A percentile compares a stretch with the other conserved stretches of the same genome.
Evolutionary conservation across 2,888 invertebrate species (phyloP).

Genomic region (Onchidella celtica): DNA sequence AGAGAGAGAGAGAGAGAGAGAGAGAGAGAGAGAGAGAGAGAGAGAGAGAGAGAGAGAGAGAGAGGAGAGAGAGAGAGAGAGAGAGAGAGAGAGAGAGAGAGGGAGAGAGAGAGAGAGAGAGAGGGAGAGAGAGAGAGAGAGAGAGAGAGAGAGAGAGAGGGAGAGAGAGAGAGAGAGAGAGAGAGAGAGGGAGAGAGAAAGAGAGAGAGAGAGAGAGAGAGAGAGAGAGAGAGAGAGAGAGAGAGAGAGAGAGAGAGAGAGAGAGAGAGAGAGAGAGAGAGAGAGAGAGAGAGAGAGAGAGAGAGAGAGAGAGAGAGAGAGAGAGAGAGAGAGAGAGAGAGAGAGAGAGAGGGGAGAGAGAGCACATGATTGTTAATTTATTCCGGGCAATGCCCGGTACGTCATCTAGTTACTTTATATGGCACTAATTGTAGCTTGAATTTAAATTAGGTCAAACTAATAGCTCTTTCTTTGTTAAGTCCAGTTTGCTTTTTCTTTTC

Average conservation of each 20-base stretch:
- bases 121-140: not conserved
- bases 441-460: no score
- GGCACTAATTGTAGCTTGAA: no score
- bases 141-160: not conserved
- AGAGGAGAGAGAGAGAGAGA: not conserved
- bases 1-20: not conserved
- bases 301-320: no score
- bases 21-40: not conserved
- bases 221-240: not conserved
- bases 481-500: no score
- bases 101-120: not conserved
- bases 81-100: slow-evolving; percentile 23
- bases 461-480: no score
- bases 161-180: not conserved
- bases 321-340: no score
- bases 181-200: not conserved
- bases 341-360: no score
- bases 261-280: not conserved
- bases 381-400: no score
- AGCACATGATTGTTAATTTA: no score
- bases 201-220: slow-evolving; percentile 1
- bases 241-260: not conserved
- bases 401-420: no score
- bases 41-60: not conserved
- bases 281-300: no score